Conservation (phyloP, 2,888 invertebrate species). For the Tetranychus truncatus region DNA sequence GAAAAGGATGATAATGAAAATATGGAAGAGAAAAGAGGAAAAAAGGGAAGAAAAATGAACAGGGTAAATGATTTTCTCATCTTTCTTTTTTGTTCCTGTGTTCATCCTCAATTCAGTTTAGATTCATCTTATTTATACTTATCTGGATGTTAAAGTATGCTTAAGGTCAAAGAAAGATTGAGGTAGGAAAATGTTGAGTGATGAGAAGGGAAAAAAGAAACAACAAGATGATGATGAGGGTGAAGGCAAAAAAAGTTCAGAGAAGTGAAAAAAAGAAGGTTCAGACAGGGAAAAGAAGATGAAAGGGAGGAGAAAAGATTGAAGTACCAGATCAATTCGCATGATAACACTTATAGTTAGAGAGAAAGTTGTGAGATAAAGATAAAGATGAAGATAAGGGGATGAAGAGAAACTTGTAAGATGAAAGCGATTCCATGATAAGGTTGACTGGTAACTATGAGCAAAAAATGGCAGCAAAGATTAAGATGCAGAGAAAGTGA, state of each 20-base stretch:
- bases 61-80: no score
- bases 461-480: neutral
- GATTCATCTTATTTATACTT: neutral
- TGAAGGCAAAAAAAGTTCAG: neutral
- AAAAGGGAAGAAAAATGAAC: no score
- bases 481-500: neutral
- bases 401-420: neutral
- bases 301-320: neutral
- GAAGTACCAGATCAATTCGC: neutral
- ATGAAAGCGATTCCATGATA: neutral
- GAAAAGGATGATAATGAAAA: no score
- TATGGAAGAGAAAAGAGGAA: no score
- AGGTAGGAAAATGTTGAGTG: neutral
- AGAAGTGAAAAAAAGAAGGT: no score
- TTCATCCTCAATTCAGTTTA: neutral
- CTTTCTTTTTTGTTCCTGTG: neutral
- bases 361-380: neutral
- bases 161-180: neutral
- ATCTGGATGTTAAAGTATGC: neutral
- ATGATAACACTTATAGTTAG: neutral
- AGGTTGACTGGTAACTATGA: no score
- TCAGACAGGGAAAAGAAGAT: no score
- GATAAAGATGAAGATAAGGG: neutral
- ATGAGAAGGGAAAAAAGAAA: neutral
- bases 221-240: neutral